Base-by-base conservation (phyloP, 2,113 vertebrate species). In the Ellobius talpinus region DNA sequence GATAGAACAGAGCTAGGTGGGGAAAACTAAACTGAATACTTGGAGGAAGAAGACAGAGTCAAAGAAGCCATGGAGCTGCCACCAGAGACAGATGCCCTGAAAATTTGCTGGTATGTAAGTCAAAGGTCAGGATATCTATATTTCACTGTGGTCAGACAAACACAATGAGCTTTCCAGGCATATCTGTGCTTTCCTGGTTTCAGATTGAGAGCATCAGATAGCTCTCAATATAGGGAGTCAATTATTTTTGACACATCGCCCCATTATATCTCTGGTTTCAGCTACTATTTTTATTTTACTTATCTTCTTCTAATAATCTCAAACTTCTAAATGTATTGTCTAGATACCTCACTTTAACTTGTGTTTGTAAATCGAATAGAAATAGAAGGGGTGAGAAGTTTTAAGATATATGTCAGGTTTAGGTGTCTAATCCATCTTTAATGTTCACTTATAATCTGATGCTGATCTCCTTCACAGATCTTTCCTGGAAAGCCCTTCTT, bases 401-500 rank as follows among this genome's bases (percentile, higher is more conserved):
- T 90, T n/a, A 61, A 86, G 23, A 42, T 7, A 58, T 14, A 3
- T n/a, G 29, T 76, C 58, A 90, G 24, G 36, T 92, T 92, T 81
- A 68, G 91, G 31, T 68, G 33, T 93, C 42, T 50, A 94, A 77
- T 94, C 11, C 8, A 52, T 50, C 65, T 95, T 94, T 63, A 81
- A 3, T 93, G 88, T 36, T 74, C 42, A 92, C 52, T 87, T 79
- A 50, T 61, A 89, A 90, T 81, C 16, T n/a, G 21, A 78, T 65
- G 9, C 7, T 17, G 13, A 66, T 94, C 21, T 70, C 63, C 50
- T 33, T 68, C 19, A 9, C 13, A 89, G 21, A 5, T 77, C 33
- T 82, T 94, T 89, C 66, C 65, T 78, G 61, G 84, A 61, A 77
- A 12, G 24, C 2, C 68, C 31, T 31, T 92, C 61, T 78, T 50